Evolutionary conservation across 2,113 vertebrate genomes (phyloP).

Genomic region (Mustela lutreola): DNA sequence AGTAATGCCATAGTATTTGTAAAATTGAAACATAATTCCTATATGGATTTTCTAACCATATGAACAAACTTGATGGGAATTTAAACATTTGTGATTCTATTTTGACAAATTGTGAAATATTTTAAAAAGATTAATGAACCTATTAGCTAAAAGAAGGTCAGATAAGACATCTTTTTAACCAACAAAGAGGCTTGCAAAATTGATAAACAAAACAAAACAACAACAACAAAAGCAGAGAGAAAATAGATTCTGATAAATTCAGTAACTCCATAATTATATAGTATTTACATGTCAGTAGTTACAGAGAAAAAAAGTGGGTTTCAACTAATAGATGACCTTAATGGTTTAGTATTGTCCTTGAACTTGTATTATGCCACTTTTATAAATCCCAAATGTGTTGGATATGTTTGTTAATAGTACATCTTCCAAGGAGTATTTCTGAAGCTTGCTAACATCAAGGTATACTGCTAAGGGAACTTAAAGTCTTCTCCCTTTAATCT

Average conservation of each 20-base stretch:
- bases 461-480: not conserved
- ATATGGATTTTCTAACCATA: not conserved
- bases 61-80: not conserved
- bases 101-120: conserved; percentile 1
- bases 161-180: not conserved
- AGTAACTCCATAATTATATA: not conserved
- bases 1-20: not conserved
- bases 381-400: not conserved
- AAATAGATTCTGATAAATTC: not conserved
- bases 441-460: not conserved
- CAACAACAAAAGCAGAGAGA: not conserved
- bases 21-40: not conserved
- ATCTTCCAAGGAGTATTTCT: not conserved
- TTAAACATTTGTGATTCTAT: not conserved
- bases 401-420: not conserved
- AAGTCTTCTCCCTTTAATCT: not conserved
- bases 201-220: not conserved
- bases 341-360: not conserved
- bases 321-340: not conserved
- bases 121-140: conserved; percentile 43
- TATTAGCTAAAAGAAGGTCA: conserved; percentile 21
- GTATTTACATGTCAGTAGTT: not conserved
- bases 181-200: not conserved
- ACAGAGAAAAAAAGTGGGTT: not conserved
- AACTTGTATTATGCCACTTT: not conserved